Percentiles rank a stretch among this genome's conserved stretches.
phyloP scores from a whole-genome alignment of 1,140 invertebrate species.

The Arctopsyche grandis region DNA sequence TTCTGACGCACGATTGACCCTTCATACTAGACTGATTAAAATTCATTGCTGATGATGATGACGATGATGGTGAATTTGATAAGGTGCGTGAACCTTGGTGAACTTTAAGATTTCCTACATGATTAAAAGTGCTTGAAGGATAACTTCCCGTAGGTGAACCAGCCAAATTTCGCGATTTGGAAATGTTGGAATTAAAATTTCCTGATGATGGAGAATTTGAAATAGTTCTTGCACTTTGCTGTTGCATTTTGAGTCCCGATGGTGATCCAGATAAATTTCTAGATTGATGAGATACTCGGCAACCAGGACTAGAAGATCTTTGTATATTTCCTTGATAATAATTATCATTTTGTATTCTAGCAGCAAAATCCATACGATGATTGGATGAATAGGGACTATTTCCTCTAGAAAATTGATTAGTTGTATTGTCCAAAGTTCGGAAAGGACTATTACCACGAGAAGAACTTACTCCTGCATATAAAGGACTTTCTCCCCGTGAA shows the following conservation, averaged over 20 bases:
- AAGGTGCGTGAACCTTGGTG: constrained; percentile 23
- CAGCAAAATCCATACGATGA: constrained; percentile 37
- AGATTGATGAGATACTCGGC: constrained; percentile 35
- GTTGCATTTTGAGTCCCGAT: constrained; percentile 26
- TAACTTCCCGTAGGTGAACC: constrained; percentile 27
- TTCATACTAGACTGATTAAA: constrained; percentile 35
- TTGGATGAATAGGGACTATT: constrained; percentile 47
- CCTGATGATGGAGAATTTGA: constrained; percentile 34
- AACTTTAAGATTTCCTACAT: constrained; percentile 27
- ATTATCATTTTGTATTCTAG: constrained; percentile 42
- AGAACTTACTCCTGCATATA: constrained; percentile 36
- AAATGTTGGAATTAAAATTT: constrained; percentile 26
- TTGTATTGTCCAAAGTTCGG: constrained; percentile 34
- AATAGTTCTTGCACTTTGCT: background rate
- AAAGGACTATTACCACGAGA: constrained; percentile 46
- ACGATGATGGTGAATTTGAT: constrained; percentile 37
- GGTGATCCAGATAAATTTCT: constrained; percentile 40
- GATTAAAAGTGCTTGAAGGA: constrained; percentile 24
- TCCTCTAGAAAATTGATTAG: constrained; percentile 45
- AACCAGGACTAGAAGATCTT: constrained; percentile 45
- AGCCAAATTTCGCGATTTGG: constrained; percentile 28
- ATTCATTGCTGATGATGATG: constrained; percentile 32
- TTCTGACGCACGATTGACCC: constrained; percentile 11
- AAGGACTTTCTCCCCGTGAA: constrained; percentile 46
- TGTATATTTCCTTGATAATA: constrained; percentile 35